Evolutionary conservation across 2,888 invertebrate species (phyloP), one percentile per base, ranked within the genome.

Genomic region (Gari tellinella): DNA sequence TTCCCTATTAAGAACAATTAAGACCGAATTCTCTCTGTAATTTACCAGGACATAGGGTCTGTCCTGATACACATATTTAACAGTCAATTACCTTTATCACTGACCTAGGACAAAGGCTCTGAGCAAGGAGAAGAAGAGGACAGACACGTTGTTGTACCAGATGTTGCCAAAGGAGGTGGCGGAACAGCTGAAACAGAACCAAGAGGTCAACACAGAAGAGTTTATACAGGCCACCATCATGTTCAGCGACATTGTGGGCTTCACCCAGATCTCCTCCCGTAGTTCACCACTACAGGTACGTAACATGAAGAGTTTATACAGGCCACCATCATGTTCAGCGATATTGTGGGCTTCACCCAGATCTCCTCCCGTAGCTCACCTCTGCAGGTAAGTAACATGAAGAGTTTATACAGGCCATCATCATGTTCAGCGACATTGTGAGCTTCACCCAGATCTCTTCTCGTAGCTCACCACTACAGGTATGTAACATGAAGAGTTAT

Each of bases 141-240:
- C 90, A 0, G 89, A 90, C 60, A 79, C 81, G 0, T 67, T 90
- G 23, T 77, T 90, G n/a, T 90, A 90, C 55, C 90, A 90, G 80
- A 90, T 90, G 90, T 61, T 90, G 49, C 90, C 90, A 5, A 88
- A 87, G 60, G 84, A 87, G 4, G 90, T 90, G 14, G 90, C 90
- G 1, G 86, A 88, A 17, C 88, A 88, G 75, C 79, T 90, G 49
- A 90, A 90, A 66, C 74, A 81, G 65, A 87, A 86, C 48, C 79
- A 83, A 23, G 80, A 82, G 51, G 87, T 89, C 3, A 74, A 73
- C 5, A 89, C 90, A 0, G 88, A 89, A 72, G 83, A 80, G 48
- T 90, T 83, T 49, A 72, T 76, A 2, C 85, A 87, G 26, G 86
- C 86, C 7, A 89, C 90, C 14, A 83, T 90, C 65, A 88, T 89